Evolutionary conservation across 2,888 invertebrate genomes (phyloP).

Genomic region (Heteromyza rotundicornis): DNA sequence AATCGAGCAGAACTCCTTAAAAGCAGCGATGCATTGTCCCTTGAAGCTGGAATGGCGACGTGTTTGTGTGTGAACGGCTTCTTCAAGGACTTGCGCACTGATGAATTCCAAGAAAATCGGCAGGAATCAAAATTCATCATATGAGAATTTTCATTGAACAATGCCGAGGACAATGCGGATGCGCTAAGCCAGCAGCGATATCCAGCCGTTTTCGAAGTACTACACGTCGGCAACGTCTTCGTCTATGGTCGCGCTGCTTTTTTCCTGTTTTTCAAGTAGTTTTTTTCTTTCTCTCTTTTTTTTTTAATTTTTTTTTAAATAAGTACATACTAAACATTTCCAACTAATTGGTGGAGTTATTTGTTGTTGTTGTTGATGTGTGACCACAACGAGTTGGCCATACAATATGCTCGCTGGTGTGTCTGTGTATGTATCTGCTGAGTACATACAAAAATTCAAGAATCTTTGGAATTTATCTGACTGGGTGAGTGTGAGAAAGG

Average conservation of each 20-base stretch:
- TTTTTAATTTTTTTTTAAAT: too few relatives aligned
- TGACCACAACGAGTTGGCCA: neutral
- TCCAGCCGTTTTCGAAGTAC: neutral
- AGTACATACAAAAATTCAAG: neutral
- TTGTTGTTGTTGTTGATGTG: slow-evolving; percentile 9
- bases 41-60: neutral
- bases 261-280: slow-evolving; percentile 12
- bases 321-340: too few relatives aligned
- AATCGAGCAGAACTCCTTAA: too few relatives aligned
- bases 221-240: neutral
- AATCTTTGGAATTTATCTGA: slow-evolving; percentile 1
- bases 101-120: slow-evolving; percentile 17
- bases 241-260: neutral
- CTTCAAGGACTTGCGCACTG: slow-evolving; percentile 8
- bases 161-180: slow-evolving; percentile 1
- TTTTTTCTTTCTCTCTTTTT: neutral
- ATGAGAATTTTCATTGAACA: slow-evolving; percentile 10
- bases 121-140: neutral
- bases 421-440: neutral
- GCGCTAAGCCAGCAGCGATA: neutral
- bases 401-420: neutral
- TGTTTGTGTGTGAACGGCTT: neutral
- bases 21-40: too few relatives aligned
- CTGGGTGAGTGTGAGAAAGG: slow-evolving; percentile 14
- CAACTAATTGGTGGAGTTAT: slow-evolving; percentile 11